Percentiles rank a stretch among this genome's conserved stretches.
These are phyloP conservation scores for Apteryx owenii DNA, from an alignment of 2,113 vertebrate genomes.

Conservation along the genomic window DNA sequence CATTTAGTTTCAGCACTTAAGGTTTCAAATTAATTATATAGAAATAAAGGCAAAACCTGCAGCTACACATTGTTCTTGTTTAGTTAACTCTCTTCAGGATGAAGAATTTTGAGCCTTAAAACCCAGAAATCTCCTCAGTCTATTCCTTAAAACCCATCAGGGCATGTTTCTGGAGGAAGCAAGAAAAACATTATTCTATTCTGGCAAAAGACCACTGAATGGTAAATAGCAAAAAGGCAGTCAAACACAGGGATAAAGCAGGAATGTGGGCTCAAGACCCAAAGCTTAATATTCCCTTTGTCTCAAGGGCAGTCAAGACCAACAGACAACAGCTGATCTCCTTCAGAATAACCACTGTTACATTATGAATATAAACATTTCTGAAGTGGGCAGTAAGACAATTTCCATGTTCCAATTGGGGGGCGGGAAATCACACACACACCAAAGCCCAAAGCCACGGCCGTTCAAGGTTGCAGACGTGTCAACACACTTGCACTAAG, in stretches of 20 bases:
- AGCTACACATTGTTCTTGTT: not conserved
- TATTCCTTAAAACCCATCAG: not conserved
- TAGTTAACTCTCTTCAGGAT: not conserved
- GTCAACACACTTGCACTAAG: not conserved
- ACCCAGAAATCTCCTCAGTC: not conserved
- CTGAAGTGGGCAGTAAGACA: not conserved
- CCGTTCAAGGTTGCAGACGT: not conserved
- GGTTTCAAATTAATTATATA: not conserved
- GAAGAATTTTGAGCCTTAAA: not conserved
- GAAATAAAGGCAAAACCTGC: not conserved
- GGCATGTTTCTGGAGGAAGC: not conserved
- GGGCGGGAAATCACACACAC: not conserved
- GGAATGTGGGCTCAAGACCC: not conserved
- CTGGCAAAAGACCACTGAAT: not conserved
- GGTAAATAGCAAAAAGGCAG: not conserved
- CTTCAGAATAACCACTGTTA: not conserved
- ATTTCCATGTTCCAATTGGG: fast-evolving
- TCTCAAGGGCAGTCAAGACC: not conserved
- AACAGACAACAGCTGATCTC: not conserved
- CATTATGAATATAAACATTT: fast-evolving
- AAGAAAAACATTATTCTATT: not conserved
- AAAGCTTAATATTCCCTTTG: not conserved
- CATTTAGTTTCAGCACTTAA: not conserved
- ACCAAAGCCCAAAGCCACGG: fast-evolving
- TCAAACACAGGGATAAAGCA: not conserved